Conservation (phyloP, 35 echinoderm and acorn worm genomes). For the Apostichopus japonicus region DNA sequence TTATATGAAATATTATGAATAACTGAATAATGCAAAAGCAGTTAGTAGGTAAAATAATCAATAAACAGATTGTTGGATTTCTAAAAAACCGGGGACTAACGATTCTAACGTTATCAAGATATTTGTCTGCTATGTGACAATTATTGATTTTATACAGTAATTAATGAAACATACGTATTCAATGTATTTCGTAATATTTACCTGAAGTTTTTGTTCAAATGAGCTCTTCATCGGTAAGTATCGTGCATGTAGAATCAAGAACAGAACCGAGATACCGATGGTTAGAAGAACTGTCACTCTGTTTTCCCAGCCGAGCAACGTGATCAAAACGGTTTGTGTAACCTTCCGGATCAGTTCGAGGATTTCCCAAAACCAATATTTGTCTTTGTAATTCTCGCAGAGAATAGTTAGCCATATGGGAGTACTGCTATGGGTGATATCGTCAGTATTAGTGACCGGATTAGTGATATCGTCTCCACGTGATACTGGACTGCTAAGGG, state of each 20-base stretch:
- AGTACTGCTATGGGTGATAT: not conserved
- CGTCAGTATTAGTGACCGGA: not conserved
- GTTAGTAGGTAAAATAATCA: too few relatives aligned
- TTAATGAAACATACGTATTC: too few relatives aligned
- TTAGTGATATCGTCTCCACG: not conserved
- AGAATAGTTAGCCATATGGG: conserved; percentile 28
- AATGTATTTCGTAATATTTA: not conserved
- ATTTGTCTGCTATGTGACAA: too few relatives aligned
- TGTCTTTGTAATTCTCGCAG: conserved; percentile 57
- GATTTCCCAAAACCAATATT: conserved; percentile 72
- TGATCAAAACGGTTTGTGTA: conserved; percentile 33
- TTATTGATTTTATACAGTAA: too few relatives aligned
- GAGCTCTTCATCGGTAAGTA: not conserved
- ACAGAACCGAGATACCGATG: not conserved
- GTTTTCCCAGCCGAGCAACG: conserved; percentile 42
- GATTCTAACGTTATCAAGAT: too few relatives aligned
- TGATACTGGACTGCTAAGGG: not conserved
- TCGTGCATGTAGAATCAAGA: not conserved
- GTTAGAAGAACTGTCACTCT: conserved; percentile 9
- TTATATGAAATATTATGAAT: too few relatives aligned
- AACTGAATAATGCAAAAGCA: too few relatives aligned
- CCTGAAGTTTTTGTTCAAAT: not conserved
- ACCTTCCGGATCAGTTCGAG: conserved; percentile 58
- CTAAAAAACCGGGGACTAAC: too few relatives aligned
- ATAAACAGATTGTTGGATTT: too few relatives aligned